A percentile compares a stretch with the other conserved stretches of the same genome.
Conservation (phyloP, 2,888 invertebrate genomes). For the Epsilonema sp. region DNA sequence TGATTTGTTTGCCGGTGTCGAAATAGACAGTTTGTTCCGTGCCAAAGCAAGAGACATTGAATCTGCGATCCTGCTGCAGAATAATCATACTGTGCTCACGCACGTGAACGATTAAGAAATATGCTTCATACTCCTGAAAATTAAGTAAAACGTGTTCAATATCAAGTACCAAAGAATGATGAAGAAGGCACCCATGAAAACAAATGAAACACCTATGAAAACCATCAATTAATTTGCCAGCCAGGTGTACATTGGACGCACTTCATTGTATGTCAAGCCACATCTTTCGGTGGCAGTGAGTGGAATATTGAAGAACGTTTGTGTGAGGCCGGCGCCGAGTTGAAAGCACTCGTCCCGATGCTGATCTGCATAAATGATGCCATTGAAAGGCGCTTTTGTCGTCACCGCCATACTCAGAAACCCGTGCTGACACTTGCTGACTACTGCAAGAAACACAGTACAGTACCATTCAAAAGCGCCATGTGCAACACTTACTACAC, state of each 20-base stretch:
- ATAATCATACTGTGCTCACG: conserved; percentile 6
- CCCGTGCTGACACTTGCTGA: conserved; percentile 1
- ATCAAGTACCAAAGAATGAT: no score
- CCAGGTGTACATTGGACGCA: no score
- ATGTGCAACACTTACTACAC: no score
- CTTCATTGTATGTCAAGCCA: neutral
- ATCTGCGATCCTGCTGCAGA: conserved; percentile 4
- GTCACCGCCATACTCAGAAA: neutral
- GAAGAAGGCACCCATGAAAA: no score
- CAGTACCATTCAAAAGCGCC: no score
- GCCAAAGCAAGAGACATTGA: conserved; percentile 6
- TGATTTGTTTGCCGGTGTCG: no score
- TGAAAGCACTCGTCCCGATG: neutral
- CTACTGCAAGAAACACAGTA: conserved; percentile 36
- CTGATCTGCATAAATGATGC: conserved; percentile 2
- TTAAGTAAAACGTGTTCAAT: no score
- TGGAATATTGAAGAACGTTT: neutral
- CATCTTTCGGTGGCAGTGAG: conserved; percentile 1
- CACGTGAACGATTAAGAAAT: conserved; percentile 4
- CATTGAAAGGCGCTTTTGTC: conserved; percentile 1
- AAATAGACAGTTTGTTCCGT: no score
- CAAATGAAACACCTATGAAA: no score
- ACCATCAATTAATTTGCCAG: no score
- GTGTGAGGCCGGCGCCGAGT: neutral
- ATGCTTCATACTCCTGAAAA: conserved; percentile 2